A percentile compares a stretch with the other conserved stretches of the same genome.
These are phyloP conservation scores for Characodon lateralis DNA, from an alignment of 2,797 vertebrate species.

Conservation along the genomic window DNA sequence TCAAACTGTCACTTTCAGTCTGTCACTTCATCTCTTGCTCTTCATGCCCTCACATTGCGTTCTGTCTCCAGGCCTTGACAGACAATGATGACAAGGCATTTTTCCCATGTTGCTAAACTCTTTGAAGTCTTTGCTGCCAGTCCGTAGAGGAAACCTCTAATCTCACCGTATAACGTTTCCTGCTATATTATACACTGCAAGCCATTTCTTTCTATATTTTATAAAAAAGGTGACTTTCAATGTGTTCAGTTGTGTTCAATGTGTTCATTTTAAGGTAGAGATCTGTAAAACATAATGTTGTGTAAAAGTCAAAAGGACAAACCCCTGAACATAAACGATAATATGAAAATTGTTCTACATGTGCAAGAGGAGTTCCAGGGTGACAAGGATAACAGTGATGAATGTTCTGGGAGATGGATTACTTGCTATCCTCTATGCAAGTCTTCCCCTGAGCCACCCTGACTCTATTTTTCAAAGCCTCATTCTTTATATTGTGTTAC, in stretches of 20 bases:
- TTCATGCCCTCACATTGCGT: constrained; percentile 68
- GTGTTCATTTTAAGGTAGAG: neutral
- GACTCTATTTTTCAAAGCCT: constrained; percentile 76
- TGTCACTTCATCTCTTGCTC: constrained; percentile 73
- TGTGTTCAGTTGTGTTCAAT: neutral
- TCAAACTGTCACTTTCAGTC: constrained; percentile 83
- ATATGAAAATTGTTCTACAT: constrained; percentile 86
- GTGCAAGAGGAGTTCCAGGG: constrained; percentile 66
- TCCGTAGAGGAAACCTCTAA: constrained; percentile 28
- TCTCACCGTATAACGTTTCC: constrained; percentile 21
- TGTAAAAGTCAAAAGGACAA: constrained; percentile 66
- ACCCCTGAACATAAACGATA: constrained; percentile 49
- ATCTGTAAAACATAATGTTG: constrained; percentile 5
- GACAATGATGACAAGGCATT: constrained; percentile 67
- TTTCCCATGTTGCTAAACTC: constrained; percentile 47
- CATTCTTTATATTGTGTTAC: constrained; percentile 57
- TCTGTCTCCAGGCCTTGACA: constrained; percentile 70
- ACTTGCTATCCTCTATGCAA: constrained; percentile 58
- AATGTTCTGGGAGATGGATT: constrained; percentile 88
- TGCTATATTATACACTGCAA: constrained; percentile 13
- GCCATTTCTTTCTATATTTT: neutral
- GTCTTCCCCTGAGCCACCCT: constrained; percentile 59
- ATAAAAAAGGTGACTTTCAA: neutral
- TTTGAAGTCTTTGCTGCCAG: constrained; percentile 45
- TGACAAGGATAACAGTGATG: constrained; percentile 84